Evolutionary conservation across 2,797 vertebrate species (phyloP).

Genomic region (Sternotherus odoratus): DNA sequence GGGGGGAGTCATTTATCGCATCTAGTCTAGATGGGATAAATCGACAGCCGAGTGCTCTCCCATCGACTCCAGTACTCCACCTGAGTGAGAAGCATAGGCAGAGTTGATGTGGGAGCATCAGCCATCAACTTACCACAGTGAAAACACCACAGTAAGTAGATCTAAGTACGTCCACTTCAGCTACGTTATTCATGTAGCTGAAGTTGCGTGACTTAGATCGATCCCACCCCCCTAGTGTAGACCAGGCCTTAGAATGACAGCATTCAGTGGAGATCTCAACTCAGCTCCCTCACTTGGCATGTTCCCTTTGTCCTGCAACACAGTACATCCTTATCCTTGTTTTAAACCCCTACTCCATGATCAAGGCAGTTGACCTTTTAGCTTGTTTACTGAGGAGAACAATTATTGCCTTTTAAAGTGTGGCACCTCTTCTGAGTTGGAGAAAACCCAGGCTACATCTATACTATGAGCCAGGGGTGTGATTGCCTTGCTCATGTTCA

Average conservation of each 20-base stretch:
- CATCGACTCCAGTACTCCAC: too few relatives aligned
- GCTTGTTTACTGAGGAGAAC: background rate
- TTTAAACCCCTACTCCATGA: background rate
- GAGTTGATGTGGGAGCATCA: too few relatives aligned
- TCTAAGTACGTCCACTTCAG: too few relatives aligned
- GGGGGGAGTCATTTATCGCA: too few relatives aligned
- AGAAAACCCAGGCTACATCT: background rate
- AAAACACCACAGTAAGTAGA: too few relatives aligned
- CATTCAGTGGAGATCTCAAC: background rate
- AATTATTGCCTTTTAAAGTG: background rate
- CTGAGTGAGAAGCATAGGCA: too few relatives aligned
- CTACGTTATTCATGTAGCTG: too few relatives aligned
- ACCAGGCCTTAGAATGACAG: background rate
- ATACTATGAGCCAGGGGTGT: background rate
- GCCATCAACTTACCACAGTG: too few relatives aligned
- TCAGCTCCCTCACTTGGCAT: background rate
- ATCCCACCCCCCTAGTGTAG: too few relatives aligned
- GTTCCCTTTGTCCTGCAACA: background rate
- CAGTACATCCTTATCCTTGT: background rate
- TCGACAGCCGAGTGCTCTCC: too few relatives aligned
- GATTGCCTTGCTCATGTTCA: background rate
- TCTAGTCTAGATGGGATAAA: too few relatives aligned
- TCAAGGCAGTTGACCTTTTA: background rate
- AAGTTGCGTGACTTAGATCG: too few relatives aligned
- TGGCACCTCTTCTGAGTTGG: background rate